Evolutionary conservation across 2,888 invertebrate genomes (phyloP), one percentile per base, ranked within the genome.

Genomic region (Pristionchus japonicus): DNA sequence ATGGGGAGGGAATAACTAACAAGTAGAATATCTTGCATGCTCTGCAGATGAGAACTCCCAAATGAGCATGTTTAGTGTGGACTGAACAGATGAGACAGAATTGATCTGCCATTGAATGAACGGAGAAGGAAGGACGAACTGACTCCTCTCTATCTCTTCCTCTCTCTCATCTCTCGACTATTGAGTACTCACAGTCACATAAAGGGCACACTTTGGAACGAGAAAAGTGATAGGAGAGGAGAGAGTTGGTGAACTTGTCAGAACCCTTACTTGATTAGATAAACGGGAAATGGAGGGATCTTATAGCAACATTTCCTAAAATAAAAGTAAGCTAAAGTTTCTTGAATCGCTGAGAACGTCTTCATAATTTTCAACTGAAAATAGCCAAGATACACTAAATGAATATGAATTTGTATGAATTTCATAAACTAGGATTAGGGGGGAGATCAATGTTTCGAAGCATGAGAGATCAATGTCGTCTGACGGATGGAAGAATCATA

Each of bases 101-200:
- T 70, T 70, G 70, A 70, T 70, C 70, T 13, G 37, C 37, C 70
- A 70, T 70, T 13, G 37, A 31, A 34, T 17, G 20, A 70, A 64
- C 52, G 52, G 52, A 52, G 52, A 52, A 52, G 52, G 52, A 3
- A 52, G 23, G 47, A 52, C 20, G 17, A 52, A 52, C 23, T 20
- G 23, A 52, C 20, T 52, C 4, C 20, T 23, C 37, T 70, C 70
- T 70, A 27, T 64, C 31, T 64, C 70, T 70, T 70, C 17, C 15
- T 27, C 37, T 37, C 37, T 86, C 70, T 86, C 86, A 82, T 80
- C 88, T 61, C 86, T 86, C 86, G 27, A 49, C 67, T 52, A 52
- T 52, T 52, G 20, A 52, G 52, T 52, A 52, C 52, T 52, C 17
- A 52, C 20, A 52, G 52, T 52, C 52, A 52, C 52, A 52, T 23